These are phyloP conservation scores for Entomyzon cyanotis DNA, from an alignment of 2,113 vertebrate species.

Conservation along the genomic window DNA sequence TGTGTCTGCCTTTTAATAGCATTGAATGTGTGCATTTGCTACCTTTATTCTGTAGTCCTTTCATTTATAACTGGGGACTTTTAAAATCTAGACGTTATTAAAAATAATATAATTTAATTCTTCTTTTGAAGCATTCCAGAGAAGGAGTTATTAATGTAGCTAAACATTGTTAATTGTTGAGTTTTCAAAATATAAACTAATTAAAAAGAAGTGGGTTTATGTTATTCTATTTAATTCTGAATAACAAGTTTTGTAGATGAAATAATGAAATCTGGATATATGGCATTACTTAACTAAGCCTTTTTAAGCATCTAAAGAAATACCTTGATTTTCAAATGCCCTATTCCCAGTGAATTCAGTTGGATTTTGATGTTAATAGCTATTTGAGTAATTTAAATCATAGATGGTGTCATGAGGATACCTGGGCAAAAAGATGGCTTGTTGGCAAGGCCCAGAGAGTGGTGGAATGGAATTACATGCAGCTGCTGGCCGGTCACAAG, in stretches of 20 bases:
- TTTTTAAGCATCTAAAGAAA: neutral
- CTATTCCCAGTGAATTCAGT: neutral
- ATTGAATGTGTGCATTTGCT: slow-evolving; percentile 53
- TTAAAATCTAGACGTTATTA: slow-evolving; percentile 35
- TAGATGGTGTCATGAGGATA: neutral
- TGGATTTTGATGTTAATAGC: neutral
- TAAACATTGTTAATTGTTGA: slow-evolving; percentile 7
- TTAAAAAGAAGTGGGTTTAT: neutral
- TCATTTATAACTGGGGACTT: slow-evolving; percentile 35
- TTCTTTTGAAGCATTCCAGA: slow-evolving; percentile 15
- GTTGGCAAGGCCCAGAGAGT: neutral
- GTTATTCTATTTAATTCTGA: neutral
- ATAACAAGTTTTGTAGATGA: neutral
- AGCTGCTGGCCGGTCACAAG: neutral
- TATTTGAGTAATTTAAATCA: neutral
- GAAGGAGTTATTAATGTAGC: slow-evolving; percentile 3
- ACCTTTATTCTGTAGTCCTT: slow-evolving; percentile 40
- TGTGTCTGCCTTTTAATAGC: slow-evolving; percentile 69
- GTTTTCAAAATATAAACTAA: neutral
- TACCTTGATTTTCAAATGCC: neutral
- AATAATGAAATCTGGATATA: neutral
- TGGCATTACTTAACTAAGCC: neutral
- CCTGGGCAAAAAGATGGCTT: neutral
- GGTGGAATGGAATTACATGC: neutral
- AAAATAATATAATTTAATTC: slow-evolving; percentile 36